These are phyloP conservation scores for Pogonus chalceus DNA, from an alignment of 1,140 invertebrate species.

Conservation along the genomic window DNA sequence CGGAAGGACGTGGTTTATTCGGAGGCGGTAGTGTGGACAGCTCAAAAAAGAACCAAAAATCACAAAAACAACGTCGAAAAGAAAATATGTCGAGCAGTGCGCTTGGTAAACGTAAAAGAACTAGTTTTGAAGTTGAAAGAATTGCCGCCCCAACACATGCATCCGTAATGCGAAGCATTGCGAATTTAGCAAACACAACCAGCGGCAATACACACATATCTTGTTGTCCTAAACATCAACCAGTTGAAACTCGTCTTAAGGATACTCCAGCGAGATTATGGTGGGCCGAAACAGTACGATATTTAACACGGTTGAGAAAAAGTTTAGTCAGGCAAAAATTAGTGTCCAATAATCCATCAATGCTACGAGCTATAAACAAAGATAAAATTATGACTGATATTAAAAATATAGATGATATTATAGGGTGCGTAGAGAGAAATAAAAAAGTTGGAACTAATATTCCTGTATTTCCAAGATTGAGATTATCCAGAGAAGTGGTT, in stretches of 20 bases:
- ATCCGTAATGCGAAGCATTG: constrained; percentile 27
- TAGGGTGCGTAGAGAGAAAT: constrained; percentile 18
- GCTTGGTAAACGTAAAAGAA: constrained; percentile 20
- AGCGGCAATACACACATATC: constrained; percentile 11
- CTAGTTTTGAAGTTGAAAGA: constrained; percentile 32
- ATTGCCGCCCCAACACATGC: constrained; percentile 42
- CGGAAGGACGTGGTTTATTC: constrained; percentile 63
- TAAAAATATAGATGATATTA: constrained; percentile 27
- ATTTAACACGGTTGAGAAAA: constrained; percentile 20
- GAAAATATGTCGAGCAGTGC: constrained; percentile 15
- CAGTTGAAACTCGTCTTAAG: constrained; percentile 12
- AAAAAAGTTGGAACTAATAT: constrained; percentile 16
- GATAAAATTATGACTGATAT: constrained; percentile 10
- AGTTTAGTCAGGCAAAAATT: constrained; percentile 27
- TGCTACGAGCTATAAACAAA: not conserved
- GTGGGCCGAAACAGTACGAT: constrained; percentile 31
- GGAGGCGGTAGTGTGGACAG: constrained; percentile 37
- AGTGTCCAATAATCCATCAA: constrained; percentile 13
- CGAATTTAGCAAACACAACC: constrained; percentile 6
- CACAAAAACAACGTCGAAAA: constrained; percentile 20
- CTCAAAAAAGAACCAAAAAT: constrained; percentile 21
- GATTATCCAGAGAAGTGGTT: constrained; percentile 19
- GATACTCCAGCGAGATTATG: constrained; percentile 18
- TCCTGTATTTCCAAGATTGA: constrained; percentile 30
- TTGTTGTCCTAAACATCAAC: constrained; percentile 10